Evolutionary conservation across 2,797 vertebrate genomes (phyloP).

Genomic region (Nyctibius grandis): DNA sequence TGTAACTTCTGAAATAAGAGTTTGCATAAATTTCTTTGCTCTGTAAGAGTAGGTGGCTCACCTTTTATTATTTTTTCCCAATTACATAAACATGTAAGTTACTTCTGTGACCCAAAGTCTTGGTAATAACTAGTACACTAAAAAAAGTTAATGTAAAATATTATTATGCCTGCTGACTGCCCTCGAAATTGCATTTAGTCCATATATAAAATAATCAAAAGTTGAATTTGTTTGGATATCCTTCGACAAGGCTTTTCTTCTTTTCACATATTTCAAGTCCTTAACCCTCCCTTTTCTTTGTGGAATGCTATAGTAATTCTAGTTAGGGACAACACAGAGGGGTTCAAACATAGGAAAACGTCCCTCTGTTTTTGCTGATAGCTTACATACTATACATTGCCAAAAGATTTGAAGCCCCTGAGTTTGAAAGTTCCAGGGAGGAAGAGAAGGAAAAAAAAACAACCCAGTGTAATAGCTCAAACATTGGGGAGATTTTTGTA

Average conservation of each 20-base stretch:
- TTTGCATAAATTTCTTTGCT: not conserved
- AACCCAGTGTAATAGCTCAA: not conserved
- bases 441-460: not conserved
- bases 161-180: not conserved
- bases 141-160: not conserved
- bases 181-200: not conserved
- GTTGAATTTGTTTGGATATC: not conserved
- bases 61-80: not conserved
- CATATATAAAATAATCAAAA: not conserved
- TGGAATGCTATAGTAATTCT: not conserved
- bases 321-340: not conserved
- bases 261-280: not conserved
- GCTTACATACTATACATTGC: not conserved
- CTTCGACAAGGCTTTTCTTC: not conserved
- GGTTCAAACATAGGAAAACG: not conserved
- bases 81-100: not conserved
- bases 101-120: not conserved
- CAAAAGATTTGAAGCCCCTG: not conserved
- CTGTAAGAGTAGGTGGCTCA: not conserved
- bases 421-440: not conserved
- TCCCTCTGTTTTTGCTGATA: not conserved
- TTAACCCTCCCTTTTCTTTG: not conserved
- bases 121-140: not conserved
- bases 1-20: not conserved
- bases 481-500: not conserved